Base-by-base conservation (phyloP, 2,888 invertebrate genomes). In the Imbricaverruca yamaguchii region DNA sequence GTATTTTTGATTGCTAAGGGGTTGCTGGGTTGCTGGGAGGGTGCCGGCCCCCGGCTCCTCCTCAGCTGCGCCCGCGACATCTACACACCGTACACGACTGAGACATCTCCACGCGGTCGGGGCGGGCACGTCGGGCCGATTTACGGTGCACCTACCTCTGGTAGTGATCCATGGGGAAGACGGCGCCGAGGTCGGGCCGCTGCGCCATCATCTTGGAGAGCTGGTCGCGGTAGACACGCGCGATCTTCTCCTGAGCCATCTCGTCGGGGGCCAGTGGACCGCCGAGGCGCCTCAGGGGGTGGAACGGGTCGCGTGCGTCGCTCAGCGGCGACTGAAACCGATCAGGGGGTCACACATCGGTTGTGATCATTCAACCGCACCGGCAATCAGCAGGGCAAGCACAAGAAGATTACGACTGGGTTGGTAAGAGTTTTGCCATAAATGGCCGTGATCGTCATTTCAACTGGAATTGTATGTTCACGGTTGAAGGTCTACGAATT, bases 211-310 rank as follows among this genome's bases (percentile, higher is more conserved):
- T 91, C 87, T 97, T 97, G 82, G 95, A 93, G 83, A 97, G 89
- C 87, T 98, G 97, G 87, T 97, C 96, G 86, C 97, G 96, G 87
- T 97, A 97, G 86, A 97, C 95, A 86, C 96, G 91, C 74, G 94
- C 93, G 85, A 97, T 95, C 88, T 97, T 96, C 87, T 98, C 98
- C 87, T 97, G 97, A 67, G 97, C 94, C n/a, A 82, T 80, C 63
- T 83, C 83, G 53, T 81, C 83, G 69, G 61, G 78, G 69, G 69
- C 82, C 13, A 59, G 78, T 39, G n/a, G 21, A 11, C 63, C 65
- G 57, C 18, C 80, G 55, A 23, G 79, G 12, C 11, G 53, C 18
- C 25, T 65, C 18, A 39, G 74, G 4, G 53, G 79, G 25, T 21
- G 56, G 6, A 78, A 23, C 78, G 57, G 23, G 57, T 78, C 57